phyloP scores from a whole-genome alignment of 2,113 vertebrate genomes.

The Brachionichthys hirsutus region DNA sequence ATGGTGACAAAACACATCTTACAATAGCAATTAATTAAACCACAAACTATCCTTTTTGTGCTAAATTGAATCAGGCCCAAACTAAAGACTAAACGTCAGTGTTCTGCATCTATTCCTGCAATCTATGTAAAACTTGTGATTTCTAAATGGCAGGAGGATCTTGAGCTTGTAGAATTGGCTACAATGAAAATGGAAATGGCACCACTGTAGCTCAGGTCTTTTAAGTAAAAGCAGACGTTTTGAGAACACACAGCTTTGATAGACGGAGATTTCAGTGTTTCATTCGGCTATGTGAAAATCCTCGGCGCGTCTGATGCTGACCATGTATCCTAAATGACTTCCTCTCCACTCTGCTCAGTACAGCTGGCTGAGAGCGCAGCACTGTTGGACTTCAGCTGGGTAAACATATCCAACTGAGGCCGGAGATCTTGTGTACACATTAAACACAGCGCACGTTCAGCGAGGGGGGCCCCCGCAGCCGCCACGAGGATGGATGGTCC shows the following conservation, averaged over 20 bases:
- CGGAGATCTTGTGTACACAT: slow-evolving; percentile 76
- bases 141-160: too few relatives aligned
- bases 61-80: too few relatives aligned
- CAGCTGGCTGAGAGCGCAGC: slow-evolving; percentile 53
- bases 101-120: too few relatives aligned
- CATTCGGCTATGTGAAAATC: neutral
- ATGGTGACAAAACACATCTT: too few relatives aligned
- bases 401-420: slow-evolving; percentile 76
- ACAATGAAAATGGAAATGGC: too few relatives aligned
- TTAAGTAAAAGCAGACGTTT: neutral
- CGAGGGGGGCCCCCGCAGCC: slow-evolving; percentile 42
- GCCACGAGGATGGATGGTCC: slow-evolving; percentile 51
- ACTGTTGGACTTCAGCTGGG: slow-evolving; percentile 79
- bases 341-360: slow-evolving; percentile 44
- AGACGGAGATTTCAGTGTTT: neutral
- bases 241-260: neutral
- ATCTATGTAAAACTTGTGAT: too few relatives aligned
- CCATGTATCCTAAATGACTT: slow-evolving; percentile 56
- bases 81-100: slow-evolving; percentile 18
- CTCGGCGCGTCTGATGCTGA: slow-evolving; percentile 27
- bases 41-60: too few relatives aligned
- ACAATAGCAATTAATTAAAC: too few relatives aligned
- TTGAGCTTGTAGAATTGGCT: too few relatives aligned
- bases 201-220: too few relatives aligned
- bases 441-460: slow-evolving; percentile 60